Evolutionary conservation across 2,113 vertebrate species (phyloP).

Genomic region (Hemichromis elongatus): DNA sequence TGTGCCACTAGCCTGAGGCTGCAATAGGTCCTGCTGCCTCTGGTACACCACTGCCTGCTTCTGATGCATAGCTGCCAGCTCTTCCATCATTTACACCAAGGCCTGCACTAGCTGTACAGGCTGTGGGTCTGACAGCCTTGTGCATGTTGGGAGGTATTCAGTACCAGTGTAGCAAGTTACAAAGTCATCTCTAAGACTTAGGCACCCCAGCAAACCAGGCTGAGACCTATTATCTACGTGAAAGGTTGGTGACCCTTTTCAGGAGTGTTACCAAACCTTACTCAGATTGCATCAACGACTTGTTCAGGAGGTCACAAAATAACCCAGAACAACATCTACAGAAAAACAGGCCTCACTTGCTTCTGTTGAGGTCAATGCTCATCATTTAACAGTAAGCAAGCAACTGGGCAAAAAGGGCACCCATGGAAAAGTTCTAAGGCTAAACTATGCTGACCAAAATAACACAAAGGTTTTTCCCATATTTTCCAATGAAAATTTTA

Average conservation of each 20-base stretch:
- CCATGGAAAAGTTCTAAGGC: neutral
- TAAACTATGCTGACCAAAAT: neutral
- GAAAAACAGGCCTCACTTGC: neutral
- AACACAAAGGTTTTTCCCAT: neutral
- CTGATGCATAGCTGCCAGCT: neutral
- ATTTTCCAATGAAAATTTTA: neutral
- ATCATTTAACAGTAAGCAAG: neutral
- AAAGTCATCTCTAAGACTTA: neutral
- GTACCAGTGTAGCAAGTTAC: neutral
- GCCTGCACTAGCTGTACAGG: neutral
- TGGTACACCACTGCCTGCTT: neutral
- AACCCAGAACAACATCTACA: neutral
- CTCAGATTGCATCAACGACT: neutral
- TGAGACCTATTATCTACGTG: neutral
- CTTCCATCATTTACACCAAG: neutral
- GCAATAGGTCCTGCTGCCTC: neutral
- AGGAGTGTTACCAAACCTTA: neutral
- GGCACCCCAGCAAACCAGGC: neutral
- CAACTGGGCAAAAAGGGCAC: neutral
- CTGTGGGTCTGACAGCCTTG: neutral
- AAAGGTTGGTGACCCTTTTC: neutral
- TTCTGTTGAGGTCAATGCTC: neutral
- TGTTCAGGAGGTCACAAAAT: rapidly evolving
- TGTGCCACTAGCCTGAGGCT: neutral
- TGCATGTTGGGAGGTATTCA: neutral